phyloP scores from a whole-genome alignment of 2,888 invertebrate species.

The Chalcosyrphus nemorum region DNA sequence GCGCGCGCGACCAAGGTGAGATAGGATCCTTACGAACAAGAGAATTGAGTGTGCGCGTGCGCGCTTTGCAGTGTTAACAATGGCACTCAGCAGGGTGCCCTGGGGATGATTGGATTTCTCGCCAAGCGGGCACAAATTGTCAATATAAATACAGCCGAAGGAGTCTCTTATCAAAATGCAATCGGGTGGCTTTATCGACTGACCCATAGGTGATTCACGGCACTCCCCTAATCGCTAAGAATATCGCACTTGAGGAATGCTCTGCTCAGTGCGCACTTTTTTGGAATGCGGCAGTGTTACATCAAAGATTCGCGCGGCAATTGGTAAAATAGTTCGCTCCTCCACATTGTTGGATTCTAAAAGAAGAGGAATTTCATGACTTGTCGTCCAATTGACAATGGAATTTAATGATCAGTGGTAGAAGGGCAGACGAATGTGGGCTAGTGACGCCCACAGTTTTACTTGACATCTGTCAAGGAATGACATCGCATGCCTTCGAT shows the following conservation, averaged over 20 bases:
- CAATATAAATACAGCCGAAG: constrained; percentile 46
- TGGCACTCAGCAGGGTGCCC: constrained; percentile 64
- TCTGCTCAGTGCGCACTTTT: constrained; percentile 1
- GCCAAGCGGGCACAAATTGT: constrained; percentile 63
- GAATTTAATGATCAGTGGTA: no score
- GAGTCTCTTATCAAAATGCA: constrained; percentile 60
- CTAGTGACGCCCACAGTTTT: no score
- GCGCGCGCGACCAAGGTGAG: constrained; percentile 56
- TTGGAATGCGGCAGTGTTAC: constrained; percentile 63
- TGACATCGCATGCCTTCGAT: no score
- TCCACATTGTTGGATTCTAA: constrained; percentile 9
- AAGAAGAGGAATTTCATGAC: neutral
- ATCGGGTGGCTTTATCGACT: constrained; percentile 71
- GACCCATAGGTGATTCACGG: constrained; percentile 71
- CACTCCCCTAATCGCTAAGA: constrained; percentile 63
- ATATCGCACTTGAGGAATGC: constrained; percentile 24
- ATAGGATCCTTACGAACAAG: constrained; percentile 56
- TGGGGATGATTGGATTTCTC: constrained; percentile 69
- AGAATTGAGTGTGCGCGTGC: constrained; percentile 71
- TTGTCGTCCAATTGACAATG: no score
- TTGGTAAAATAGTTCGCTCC: constrained; percentile 45
- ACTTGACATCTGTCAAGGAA: no score
- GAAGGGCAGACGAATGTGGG: no score
- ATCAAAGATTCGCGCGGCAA: constrained; percentile 60
- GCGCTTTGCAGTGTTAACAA: constrained; percentile 68